Evolutionary conservation across 2,888 invertebrate species (phyloP).

Genomic region (Lithosia quadra): DNA sequence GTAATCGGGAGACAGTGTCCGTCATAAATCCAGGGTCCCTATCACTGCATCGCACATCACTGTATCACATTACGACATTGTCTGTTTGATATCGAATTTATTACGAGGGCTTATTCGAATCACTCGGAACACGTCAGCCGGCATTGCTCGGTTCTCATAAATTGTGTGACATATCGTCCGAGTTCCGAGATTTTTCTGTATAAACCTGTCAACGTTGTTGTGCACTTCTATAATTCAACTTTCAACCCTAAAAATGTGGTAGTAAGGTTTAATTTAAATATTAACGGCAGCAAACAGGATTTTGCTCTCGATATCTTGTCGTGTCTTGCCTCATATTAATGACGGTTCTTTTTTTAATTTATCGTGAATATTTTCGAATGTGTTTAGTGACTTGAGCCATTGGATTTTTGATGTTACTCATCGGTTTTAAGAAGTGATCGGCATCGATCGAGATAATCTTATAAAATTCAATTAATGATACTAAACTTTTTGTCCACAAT

Average conservation of each 20-base stretch:
- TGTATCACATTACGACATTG: slow-evolving; percentile 82
- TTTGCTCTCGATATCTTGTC: slow-evolving; percentile 67
- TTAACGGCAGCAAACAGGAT: slow-evolving; percentile 42
- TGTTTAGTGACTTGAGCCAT: slow-evolving; percentile 57
- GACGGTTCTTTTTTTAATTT: slow-evolving; percentile 78
- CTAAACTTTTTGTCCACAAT: slow-evolving; percentile 42
- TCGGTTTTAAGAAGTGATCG: slow-evolving; percentile 60
- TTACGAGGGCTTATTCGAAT: slow-evolving; percentile 75
- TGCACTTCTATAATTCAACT: slow-evolving; percentile 45
- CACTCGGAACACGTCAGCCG: slow-evolving; percentile 76
- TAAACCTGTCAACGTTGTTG: slow-evolving; percentile 56
- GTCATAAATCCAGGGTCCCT: slow-evolving; percentile 75
- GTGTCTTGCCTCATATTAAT: slow-evolving; percentile 77
- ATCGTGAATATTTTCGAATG: slow-evolving; percentile 71
- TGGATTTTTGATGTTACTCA: slow-evolving; percentile 61
- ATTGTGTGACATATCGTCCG: slow-evolving; percentile 81
- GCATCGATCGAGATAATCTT: slow-evolving; percentile 57
- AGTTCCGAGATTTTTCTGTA: slow-evolving; percentile 75
- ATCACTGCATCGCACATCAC: slow-evolving; percentile 76
- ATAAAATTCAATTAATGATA: slow-evolving; percentile 54
- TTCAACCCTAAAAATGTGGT: slow-evolving; percentile 53
- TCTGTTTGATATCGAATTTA: slow-evolving; percentile 82
- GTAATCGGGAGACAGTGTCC: slow-evolving; percentile 60
- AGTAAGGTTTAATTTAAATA: slow-evolving; percentile 59
- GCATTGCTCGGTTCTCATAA: slow-evolving; percentile 75